Conservation (phyloP, 1,140 invertebrate species). For the Aphaenogaster floridana region DNA sequence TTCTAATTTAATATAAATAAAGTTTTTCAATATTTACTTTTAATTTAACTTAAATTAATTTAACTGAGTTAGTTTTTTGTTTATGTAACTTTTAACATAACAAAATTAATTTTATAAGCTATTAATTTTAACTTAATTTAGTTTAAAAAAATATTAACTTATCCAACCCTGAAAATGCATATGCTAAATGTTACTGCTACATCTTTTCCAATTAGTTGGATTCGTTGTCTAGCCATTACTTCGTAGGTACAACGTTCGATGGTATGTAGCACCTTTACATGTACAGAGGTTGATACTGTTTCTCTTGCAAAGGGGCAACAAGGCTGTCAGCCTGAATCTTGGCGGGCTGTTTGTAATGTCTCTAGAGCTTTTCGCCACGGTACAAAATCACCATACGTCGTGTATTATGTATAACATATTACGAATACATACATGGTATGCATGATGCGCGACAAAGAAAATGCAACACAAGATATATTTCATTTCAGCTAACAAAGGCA, state of each 20-base stretch:
- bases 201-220: background rate
- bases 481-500: background rate
- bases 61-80: too few species aligned
- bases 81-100: too few species aligned
- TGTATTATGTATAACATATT: background rate
- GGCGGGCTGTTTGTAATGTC: background rate
- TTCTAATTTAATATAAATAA: too few species aligned
- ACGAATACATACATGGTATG: background rate
- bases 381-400: constrained; percentile 1
- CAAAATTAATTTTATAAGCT: too few species aligned
- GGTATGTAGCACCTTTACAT: constrained; percentile 8
- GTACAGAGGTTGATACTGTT: constrained; percentile 24
- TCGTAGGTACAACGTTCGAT: background rate
- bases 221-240: background rate
- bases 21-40: too few species aligned
- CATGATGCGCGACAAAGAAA: background rate
- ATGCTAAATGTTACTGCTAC: background rate
- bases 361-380: background rate
- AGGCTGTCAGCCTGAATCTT: background rate
- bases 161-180: background rate
- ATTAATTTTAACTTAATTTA: too few species aligned
- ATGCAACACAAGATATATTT: background rate
- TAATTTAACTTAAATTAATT: too few species aligned
- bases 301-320: background rate
- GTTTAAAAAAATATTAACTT: too few species aligned